Evolutionary conservation across 2,888 invertebrate species (phyloP).

Genomic region (Margaritifera margaritifera): DNA sequence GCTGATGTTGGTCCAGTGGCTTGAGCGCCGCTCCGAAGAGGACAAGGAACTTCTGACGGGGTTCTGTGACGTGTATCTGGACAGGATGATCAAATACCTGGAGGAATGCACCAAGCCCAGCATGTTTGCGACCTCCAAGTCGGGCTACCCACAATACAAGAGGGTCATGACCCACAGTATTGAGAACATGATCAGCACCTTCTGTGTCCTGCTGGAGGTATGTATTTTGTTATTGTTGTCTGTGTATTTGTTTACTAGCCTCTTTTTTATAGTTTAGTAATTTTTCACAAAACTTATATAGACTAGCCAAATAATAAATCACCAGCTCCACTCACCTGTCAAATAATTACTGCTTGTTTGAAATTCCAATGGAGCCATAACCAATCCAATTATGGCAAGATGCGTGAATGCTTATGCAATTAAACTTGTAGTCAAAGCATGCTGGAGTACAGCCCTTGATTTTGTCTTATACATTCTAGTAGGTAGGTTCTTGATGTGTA

Average conservation of each 20-base stretch:
- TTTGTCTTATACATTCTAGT: too few relatives aligned
- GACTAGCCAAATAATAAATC: too few relatives aligned
- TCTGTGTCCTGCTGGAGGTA: constrained; percentile 68
- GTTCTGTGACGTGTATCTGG: constrained; percentile 64
- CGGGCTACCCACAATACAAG: constrained; percentile 44
- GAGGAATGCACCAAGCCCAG: constrained; percentile 56
- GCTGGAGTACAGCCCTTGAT: too few relatives aligned
- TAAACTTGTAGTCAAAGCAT: too few relatives aligned
- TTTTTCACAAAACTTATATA: not conserved
- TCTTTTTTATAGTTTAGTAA: not conserved
- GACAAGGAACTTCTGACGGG: constrained; percentile 62
- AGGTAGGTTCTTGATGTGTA: too few relatives aligned
- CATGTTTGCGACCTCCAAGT: constrained; percentile 44
- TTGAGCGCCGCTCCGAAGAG: constrained; percentile 62
- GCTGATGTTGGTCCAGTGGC: constrained; percentile 68
- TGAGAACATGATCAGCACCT: constrained; percentile 68
- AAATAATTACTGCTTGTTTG: too few relatives aligned
- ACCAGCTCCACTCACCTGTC: too few relatives aligned
- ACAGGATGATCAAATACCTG: constrained; percentile 60
- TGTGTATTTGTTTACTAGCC: not conserved
- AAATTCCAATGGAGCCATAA: too few relatives aligned
- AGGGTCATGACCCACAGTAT: constrained; percentile 60
- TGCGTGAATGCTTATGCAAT: too few relatives aligned
- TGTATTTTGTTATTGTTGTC: constrained; percentile 16
- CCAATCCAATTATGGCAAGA: too few relatives aligned